Evolutionary conservation across 2,113 vertebrate species (phyloP).

Genomic region (Ciconia stormi): DNA sequence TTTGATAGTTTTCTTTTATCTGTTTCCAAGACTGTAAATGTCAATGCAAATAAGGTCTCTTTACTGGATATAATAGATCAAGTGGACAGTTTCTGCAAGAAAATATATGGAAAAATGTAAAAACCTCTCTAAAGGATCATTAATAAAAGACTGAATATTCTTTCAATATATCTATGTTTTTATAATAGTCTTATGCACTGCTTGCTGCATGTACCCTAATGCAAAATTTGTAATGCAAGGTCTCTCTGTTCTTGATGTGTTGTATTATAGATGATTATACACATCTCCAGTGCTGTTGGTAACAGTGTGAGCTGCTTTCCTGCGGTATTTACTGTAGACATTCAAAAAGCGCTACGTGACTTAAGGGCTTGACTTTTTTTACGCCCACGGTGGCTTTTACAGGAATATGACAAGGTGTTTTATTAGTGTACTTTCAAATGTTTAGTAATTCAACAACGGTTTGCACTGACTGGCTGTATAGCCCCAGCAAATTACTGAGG

Average conservation of each 20-base stretch:
- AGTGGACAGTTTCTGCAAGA: not conserved
- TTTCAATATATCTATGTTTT: not conserved
- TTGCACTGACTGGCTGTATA: not conserved
- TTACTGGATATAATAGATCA: slow-evolving; percentile 37
- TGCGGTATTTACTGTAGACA: not conserved
- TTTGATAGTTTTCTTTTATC: not conserved
- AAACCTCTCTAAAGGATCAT: not conserved
- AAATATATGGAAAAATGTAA: slow-evolving; percentile 9
- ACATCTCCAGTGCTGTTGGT: not conserved
- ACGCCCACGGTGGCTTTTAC: not conserved
- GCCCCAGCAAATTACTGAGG: not conserved
- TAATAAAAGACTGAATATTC: slow-evolving; percentile 28
- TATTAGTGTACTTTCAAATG: not conserved
- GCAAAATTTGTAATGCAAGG: not conserved
- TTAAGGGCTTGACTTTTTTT: not conserved
- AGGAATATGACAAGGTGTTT: not conserved
- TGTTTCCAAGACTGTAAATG: not conserved
- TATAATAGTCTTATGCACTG: not conserved
- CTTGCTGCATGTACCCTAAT: not conserved
- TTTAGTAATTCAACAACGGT: not conserved
- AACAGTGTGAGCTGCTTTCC: not conserved
- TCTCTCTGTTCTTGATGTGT: not conserved
- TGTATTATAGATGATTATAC: not conserved
- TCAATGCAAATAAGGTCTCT: slow-evolving; percentile 31
- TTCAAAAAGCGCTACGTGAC: not conserved